Conservation (phyloP, 2,888 invertebrate species). For the Melanotus villosus region DNA sequence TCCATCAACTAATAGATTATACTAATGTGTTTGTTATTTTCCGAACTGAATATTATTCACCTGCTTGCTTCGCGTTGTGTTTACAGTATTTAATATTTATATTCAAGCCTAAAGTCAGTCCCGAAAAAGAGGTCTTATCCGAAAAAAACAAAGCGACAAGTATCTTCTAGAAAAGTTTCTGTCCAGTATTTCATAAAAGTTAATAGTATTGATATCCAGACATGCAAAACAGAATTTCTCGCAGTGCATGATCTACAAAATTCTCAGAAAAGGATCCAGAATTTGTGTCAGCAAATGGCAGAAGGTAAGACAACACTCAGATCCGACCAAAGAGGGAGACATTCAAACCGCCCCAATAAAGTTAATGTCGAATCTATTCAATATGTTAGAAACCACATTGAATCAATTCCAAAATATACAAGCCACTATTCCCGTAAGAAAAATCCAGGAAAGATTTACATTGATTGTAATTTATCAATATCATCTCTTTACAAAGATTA, state of each 20-base stretch:
- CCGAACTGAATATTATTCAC: too few relatives aligned
- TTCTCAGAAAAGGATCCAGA: slow-evolving; percentile 41
- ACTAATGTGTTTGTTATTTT: too few relatives aligned
- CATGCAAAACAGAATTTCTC: slow-evolving; percentile 46
- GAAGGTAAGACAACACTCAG: background rate
- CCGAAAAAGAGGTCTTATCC: slow-evolving; percentile 42
- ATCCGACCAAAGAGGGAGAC: slow-evolving; percentile 40
- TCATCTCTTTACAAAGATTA: slow-evolving; percentile 16
- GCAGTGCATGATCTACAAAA: slow-evolving; percentile 42
- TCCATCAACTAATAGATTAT: too few relatives aligned
- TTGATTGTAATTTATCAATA: slow-evolving; percentile 24
- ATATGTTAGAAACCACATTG: slow-evolving; percentile 44
- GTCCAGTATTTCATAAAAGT: slow-evolving; percentile 40
- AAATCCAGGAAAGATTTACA: slow-evolving; percentile 21
- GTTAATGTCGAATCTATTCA: slow-evolving; percentile 32
- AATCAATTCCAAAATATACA: slow-evolving; percentile 37
- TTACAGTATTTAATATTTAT: too few relatives aligned
- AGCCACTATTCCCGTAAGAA: slow-evolving; percentile 13
- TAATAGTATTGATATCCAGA: slow-evolving; percentile 36
- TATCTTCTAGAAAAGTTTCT: slow-evolving; percentile 34
- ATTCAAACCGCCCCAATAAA: slow-evolving; percentile 43
- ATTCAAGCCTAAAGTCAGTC: slow-evolving; percentile 27
- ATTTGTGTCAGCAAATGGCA: slow-evolving; percentile 33
- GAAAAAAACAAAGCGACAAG: slow-evolving; percentile 39
- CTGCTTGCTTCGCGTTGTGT: too few relatives aligned